Evolutionary conservation across 2,113 vertebrate genomes (phyloP), one percentile per base, ranked within the genome.

Genomic region (Deroptyus accipitrinus): DNA sequence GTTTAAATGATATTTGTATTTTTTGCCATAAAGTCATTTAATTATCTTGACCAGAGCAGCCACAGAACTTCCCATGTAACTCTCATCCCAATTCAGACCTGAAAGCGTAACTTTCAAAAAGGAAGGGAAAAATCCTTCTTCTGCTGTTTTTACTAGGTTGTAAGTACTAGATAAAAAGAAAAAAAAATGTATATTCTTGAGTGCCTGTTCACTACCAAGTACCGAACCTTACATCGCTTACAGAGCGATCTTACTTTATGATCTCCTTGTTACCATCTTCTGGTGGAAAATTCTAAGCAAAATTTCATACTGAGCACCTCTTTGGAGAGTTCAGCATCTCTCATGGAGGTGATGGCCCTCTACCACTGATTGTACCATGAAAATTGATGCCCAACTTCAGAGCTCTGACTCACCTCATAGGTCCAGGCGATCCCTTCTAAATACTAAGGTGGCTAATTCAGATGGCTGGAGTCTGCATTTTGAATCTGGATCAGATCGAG

Each of bases 361-460:
- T 68, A 20, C 17, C 10, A 31, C 6, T 63, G 30, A 42, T 23
- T 22, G 33, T 42, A 41, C 8, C 49, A 75, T 1, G 1, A 79
- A 4, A 6, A 2, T 27, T 27, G 4, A 16, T 25, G 16, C 17
- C 28, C 31, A 59, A 0, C 4, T 37, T 44, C 17, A 44, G 61
- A 1, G 0, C 24, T 66, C 10, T 39, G 35, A 42, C 11, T 66
- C 9, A 2, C 13, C 51, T 61, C 37, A 37, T 9, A 20, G 51
- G 2, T 19, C 35, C 63, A 69, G 77, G 9, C 1, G 3, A 92
- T 31, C n/a, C 16, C 28, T 39, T 3, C 13, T 14, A 6, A 8
- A 11, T 10, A 8, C 14, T 37, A 35, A 28, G 13, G 28, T 37
- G 35, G 22, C n/a, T 72, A 35, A 41, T 68, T 37, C 79, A 72